Evolutionary conservation across 1,140 invertebrate genomes (phyloP), one percentile per base, ranked within the genome.

Genomic region (Lutraria rhynchaena): DNA sequence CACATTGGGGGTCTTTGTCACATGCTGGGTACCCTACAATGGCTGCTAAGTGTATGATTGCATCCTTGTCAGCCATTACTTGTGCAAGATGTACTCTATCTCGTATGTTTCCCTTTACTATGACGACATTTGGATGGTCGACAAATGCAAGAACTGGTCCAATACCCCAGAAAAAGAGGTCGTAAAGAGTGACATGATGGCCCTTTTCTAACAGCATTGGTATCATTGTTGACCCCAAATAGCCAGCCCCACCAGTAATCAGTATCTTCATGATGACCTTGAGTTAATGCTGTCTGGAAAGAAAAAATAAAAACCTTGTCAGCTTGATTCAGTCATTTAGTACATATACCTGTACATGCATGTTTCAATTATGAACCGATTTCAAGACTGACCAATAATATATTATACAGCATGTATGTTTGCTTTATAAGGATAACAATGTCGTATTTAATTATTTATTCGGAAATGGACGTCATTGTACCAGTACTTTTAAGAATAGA

Each of bases 21-120:
- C 89, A 90, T 15, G 89, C 89, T 24, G 88, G 89, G 55, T 90
- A 90, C n/a, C 89, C 88, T 0, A 90, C 89, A 41, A 90, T 88
- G 73, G 88, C 89, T 15, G 89, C 88, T 31, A 90, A 65, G 57
- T 90, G 89, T 31, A 90, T 83, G 19, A 90, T 86, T 4, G 73
- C 88, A 11, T 77, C 74, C 69, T 87, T 88, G 3, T 83, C 83
- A 11, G 76, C 58, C 83, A 89, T 87, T 4, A 76, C 82, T 53
- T 85, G 46, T 3, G 60, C 84, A 17, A 90, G 82, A 46, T 76
- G 44, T 13, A 75, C 60, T 61, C 81, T 82, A 61, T 89, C 77
- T 5, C 86, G n/a, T 22, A 90, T 85, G 63, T 89, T 87, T 0
- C 89, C 89, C 13, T 81, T 78, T 0, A 89, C 67, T 11, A 90